phyloP scores from a whole-genome alignment of 2,797 vertebrate species.

The Agapornis canus region DNA sequence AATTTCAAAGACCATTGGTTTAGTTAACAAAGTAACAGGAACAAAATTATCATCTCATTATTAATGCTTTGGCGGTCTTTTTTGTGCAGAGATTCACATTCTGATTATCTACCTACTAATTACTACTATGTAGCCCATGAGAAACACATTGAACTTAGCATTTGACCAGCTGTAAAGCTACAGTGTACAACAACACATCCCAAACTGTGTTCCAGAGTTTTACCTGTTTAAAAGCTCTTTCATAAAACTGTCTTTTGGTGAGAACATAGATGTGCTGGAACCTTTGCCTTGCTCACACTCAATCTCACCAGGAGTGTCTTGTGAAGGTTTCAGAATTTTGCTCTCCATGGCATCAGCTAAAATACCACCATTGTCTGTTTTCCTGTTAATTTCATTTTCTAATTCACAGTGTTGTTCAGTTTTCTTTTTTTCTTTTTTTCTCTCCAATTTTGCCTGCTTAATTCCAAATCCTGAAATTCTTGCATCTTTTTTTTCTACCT shows the following conservation, averaged over 20 bases:
- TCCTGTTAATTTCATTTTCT: conserved; percentile 75
- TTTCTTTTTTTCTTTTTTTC: conserved; percentile 89
- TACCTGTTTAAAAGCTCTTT: conserved; percentile 90
- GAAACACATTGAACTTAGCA: background rate
- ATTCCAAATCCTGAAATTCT: conserved; percentile 85
- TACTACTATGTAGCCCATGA: background rate
- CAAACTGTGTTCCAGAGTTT: background rate
- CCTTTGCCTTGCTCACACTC: conserved; percentile 55
- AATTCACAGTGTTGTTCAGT: conserved; percentile 77
- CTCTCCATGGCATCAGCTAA: conserved; percentile 4
- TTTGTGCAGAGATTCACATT: conserved; percentile 17
- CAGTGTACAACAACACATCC: background rate
- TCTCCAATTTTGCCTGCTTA: conserved; percentile 85
- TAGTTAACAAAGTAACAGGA: conserved; percentile 66
- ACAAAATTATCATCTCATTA: conserved; percentile 60
- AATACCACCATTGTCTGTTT: conserved; percentile 67
- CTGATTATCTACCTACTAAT: background rate
- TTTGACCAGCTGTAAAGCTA: background rate
- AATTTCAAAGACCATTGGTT: conserved; percentile 74
- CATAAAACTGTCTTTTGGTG: conserved; percentile 86
- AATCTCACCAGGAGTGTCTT: background rate
- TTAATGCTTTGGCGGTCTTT: background rate
- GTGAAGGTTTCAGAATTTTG: conserved; percentile 44
- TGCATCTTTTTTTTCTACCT: conserved; percentile 87
- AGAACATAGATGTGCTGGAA: conserved; percentile 64